These are phyloP conservation scores for Ciconia boyciana DNA, from an alignment of 2,113 vertebrate genomes.

Conservation along the genomic window DNA sequence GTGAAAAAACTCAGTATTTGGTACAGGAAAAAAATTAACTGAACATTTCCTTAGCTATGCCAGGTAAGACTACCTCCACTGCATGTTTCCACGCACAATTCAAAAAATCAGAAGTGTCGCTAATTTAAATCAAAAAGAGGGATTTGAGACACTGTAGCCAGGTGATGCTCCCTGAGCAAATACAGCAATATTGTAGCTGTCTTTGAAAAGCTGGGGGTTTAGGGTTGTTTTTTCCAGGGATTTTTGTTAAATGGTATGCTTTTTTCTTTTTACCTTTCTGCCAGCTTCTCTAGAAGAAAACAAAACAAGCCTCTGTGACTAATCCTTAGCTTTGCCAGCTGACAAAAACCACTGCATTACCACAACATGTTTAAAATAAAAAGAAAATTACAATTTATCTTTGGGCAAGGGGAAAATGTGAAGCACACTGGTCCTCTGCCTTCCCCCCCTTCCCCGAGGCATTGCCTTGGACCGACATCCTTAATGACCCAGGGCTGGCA, in stretches of 20 bases:
- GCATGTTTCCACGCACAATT: fast-evolving
- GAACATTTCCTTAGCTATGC: neutral
- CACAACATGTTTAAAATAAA: neutral
- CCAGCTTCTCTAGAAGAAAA: conserved; percentile 11
- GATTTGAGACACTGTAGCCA: neutral
- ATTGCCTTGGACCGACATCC: neutral
- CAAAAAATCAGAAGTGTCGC: neutral
- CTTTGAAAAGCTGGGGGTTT: neutral
- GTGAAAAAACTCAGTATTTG: neutral
- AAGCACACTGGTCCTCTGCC: neutral
- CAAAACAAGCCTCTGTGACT: conserved; percentile 40
- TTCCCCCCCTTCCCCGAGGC: neutral
- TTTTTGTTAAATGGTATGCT: neutral
- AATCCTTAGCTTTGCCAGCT: conserved; percentile 10
- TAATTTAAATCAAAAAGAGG: neutral
- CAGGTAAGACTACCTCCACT: neutral
- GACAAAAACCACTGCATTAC: neutral
- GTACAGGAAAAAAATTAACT: neutral
- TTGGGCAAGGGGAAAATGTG: neutral
- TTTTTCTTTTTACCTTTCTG: conserved; percentile 2
- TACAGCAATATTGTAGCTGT: neutral
- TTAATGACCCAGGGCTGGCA: neutral
- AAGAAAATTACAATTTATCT: conserved; percentile 31
- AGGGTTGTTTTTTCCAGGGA: neutral
- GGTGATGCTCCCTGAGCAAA: neutral